A percentile compares a stretch with the other conserved stretches of the same genome.
Conservation (phyloP, 2,113 vertebrate genomes). For the Motacilla tschutschensis region DNA sequence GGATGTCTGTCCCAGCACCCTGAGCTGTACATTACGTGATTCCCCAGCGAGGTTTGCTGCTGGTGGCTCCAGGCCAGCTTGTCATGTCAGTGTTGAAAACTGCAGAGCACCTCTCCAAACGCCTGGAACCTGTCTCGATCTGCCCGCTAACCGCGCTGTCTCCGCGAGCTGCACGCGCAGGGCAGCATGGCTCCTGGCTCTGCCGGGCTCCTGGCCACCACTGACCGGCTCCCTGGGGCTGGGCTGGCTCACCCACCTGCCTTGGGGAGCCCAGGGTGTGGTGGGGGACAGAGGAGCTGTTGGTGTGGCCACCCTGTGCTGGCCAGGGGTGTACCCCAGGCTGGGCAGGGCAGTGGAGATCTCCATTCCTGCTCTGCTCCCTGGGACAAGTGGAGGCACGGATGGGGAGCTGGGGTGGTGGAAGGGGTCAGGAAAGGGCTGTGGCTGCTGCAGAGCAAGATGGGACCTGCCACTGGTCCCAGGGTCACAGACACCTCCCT, state of each 20-base stretch:
- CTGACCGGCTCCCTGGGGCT: not conserved
- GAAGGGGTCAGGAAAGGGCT: not conserved
- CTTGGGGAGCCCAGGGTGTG: not conserved
- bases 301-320: accelerated
- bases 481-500: not conserved
- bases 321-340: accelerated
- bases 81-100: slow-evolving; percentile 37
- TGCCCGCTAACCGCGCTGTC: not conserved
- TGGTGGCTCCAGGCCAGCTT: not conserved
- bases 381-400: not conserved
- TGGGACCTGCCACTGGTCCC: not conserved
- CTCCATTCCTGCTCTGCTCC: not conserved
- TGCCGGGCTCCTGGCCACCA: accelerated
- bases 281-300: not conserved
- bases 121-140: not conserved
- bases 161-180: accelerated
- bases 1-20: not conserved
- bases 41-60: accelerated
- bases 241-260: accelerated
- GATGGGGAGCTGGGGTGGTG: not conserved
- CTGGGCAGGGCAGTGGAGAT: not conserved
- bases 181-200: not conserved
- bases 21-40: accelerated
- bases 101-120: not conserved
- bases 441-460: not conserved